These are phyloP conservation scores for Pluvianellus socialis DNA, from an alignment of 2,113 vertebrate genomes.

Conservation along the genomic window DNA sequence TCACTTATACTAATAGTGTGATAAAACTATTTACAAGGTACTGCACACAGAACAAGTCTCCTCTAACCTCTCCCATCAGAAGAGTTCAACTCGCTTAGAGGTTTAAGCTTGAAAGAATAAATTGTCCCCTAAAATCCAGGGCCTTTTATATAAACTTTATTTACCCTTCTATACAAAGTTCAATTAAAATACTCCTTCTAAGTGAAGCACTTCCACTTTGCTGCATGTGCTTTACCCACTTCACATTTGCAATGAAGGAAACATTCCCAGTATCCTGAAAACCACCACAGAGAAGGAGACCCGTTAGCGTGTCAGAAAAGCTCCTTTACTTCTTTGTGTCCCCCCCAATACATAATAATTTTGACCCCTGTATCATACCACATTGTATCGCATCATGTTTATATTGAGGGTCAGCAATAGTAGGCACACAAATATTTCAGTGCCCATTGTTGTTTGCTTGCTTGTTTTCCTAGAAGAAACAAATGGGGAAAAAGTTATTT, in stretches of 20 bases:
- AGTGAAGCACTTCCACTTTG: background rate
- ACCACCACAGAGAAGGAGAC: background rate
- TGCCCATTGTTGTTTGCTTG: background rate
- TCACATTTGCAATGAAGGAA: rapidly evolving
- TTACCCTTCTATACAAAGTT: background rate
- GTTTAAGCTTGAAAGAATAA: background rate
- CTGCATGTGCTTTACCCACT: background rate
- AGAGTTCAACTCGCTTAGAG: background rate
- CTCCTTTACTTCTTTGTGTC: background rate
- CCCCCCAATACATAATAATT: background rate
- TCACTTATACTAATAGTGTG: background rate
- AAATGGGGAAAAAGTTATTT: background rate
- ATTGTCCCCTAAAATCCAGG: background rate
- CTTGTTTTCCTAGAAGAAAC: background rate
- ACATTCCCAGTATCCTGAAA: background rate
- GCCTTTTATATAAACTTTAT: background rate
- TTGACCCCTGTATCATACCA: background rate
- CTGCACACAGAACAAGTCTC: background rate
- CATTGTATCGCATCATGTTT: background rate
- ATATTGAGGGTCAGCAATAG: background rate
- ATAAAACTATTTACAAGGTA: background rate
- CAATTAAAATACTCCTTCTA: background rate
- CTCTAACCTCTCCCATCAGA: background rate
- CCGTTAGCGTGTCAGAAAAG: background rate
- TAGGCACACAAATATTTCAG: background rate